Conservation (phyloP, 2,888 invertebrate species). For the Xanthia icteritia region DNA sequence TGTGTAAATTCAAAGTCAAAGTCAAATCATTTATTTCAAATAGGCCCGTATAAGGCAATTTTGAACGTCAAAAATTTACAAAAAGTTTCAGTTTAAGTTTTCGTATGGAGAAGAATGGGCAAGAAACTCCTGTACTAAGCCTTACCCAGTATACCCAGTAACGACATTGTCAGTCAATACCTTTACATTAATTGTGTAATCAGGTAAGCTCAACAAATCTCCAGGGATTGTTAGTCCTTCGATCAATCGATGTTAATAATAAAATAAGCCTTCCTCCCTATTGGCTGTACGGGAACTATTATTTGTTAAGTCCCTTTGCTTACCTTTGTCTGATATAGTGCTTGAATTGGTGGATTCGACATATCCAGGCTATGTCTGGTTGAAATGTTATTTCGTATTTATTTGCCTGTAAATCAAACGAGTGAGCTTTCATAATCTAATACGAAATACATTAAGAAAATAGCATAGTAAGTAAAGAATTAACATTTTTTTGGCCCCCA, state of each 20-base stretch:
- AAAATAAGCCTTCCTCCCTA: conserved; percentile 46
- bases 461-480: background rate
- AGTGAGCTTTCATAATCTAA: background rate
- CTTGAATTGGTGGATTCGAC: background rate
- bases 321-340: background rate
- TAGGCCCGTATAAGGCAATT: no score
- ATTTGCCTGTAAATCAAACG: background rate
- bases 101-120: no score
- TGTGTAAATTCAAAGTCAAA: no score
- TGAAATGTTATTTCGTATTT: no score
- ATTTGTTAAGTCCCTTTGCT: conserved; percentile 36
- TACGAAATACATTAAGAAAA: background rate
- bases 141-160: conserved; percentile 2
- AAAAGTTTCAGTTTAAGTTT: no score
- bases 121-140: no score
- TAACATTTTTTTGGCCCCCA: background rate
- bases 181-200: conserved; percentile 50
- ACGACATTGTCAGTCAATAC: conserved; percentile 45
- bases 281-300: conserved; percentile 41
- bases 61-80: no score
- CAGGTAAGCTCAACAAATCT: conserved; percentile 40
- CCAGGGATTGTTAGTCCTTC: conserved; percentile 40
- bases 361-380: background rate
- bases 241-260: conserved; percentile 66
- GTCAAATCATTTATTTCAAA: no score